Conservation (phyloP, 2,888 invertebrate species). For the Eupithecia tripunctaria region DNA sequence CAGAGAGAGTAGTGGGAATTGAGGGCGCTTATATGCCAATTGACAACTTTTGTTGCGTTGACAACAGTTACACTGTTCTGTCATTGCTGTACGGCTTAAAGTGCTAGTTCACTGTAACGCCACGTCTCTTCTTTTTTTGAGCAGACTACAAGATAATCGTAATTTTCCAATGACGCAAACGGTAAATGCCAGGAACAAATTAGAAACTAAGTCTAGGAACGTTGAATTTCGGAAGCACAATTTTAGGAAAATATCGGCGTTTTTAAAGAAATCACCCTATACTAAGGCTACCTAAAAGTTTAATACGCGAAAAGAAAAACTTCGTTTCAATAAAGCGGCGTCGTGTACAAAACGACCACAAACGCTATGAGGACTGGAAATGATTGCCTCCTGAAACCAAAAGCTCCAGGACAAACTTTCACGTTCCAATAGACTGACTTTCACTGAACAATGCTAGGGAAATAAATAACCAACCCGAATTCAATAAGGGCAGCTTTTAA, state of each 20-base stretch:
- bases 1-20: too few species aligned
- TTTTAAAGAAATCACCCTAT: not conserved
- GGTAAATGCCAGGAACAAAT: too few species aligned
- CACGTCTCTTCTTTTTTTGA: too few species aligned
- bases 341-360: not conserved
- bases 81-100: too few species aligned
- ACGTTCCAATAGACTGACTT: slow-evolving; percentile 1
- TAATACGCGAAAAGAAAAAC: not conserved
- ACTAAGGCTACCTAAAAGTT: not conserved
- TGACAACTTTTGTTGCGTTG: too few species aligned
- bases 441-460: slow-evolving; percentile 13
- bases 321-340: not conserved
- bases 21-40: too few species aligned
- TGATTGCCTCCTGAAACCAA: not conserved
- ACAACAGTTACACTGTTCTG: too few species aligned
- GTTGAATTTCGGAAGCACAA: not conserved
- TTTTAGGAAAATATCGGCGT: too few species aligned
- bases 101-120: too few species aligned
- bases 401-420: not conserved
- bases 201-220: not conserved
- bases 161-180: not conserved
- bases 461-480: slow-evolving; percentile 28
- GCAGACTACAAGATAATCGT: not conserved
- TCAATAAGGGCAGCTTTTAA: slow-evolving; percentile 34
- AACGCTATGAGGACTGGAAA: not conserved